Base-by-base conservation (phyloP, 2,113 vertebrate species). In the Cyprinodon variegatus region DNA sequence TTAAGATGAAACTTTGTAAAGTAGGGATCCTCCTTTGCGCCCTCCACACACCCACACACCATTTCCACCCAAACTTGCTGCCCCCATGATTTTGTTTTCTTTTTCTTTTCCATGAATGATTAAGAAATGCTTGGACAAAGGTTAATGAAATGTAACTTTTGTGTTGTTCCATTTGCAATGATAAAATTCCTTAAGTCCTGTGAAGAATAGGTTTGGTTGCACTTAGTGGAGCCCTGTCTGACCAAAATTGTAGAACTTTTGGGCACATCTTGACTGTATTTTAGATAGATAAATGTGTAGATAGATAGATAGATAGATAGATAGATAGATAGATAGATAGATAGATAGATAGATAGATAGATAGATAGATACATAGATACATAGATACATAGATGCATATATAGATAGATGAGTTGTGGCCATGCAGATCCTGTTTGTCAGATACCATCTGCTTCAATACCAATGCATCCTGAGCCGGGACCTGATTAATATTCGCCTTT, bases 401-500 rank as follows among this genome's bases (percentile, higher is more conserved):
- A 50, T 22, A 48, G 48, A 74, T 14, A 37, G 78, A 41, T 0
- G 59, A 78, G 48, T 12, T 71, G 37, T 77, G 70, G 76, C 83
- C 83, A 87, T 48, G 72, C 85, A 81, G 67, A 62, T 86, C 78
- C 46, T 78, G 83, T 84, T 87, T 84, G 77, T 88, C 76, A 83
- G 82, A 78, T 82, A 82, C 92, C 92, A 94, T 94, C 92, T 94
- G 90, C 70, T 90, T 85, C 85, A 79, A 74, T 83, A 86, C 81
- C 83, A 85, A 74, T 74, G 79, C 86, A 85, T 89, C 76, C 80
- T 68, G 89, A 88, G 85, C 64, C 86, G 66, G 62, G 84, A 69
- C 69, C 85, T 88, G 87, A 93, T 94, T 92, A 93, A 87, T 83
- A 87, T 79, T 79, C 78, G 40, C 72, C 85, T 78, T 88, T 85